These are phyloP conservation scores for Nomada hirtipes DNA, from an alignment of 2,888 invertebrate genomes.

Conservation along the genomic window DNA sequence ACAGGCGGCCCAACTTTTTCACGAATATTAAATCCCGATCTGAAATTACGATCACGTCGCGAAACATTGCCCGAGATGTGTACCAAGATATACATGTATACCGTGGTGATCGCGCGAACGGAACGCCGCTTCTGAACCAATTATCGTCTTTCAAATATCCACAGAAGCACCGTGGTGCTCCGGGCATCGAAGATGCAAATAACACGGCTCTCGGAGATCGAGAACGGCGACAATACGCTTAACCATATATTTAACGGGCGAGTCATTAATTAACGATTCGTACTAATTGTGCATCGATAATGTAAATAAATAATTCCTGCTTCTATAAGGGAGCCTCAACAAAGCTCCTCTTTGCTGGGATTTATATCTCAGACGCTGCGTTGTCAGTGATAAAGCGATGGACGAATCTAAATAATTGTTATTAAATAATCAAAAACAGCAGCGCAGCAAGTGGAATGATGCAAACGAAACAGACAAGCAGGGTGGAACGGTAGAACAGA, in stretches of 20 bases:
- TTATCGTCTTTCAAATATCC: conserved; percentile 68
- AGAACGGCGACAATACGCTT: conserved; percentile 25
- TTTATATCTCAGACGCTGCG: no score
- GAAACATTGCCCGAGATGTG: conserved; percentile 54
- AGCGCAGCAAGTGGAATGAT: conserved; percentile 42
- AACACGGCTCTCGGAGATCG: conserved; percentile 46
- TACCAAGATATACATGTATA: conserved; percentile 54
- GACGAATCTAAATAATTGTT: background rate
- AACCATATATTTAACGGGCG: conserved; percentile 13
- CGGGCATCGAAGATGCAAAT: conserved; percentile 62
- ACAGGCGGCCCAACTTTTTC: conserved; percentile 53
- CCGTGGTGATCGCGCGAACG: conserved; percentile 66
- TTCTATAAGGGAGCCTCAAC: background rate
- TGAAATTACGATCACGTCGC: conserved; percentile 54
- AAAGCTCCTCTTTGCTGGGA: no score
- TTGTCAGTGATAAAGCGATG: no score
- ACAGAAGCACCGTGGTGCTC: conserved; percentile 50
- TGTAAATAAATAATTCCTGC: background rate
- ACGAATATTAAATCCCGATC: conserved; percentile 67
- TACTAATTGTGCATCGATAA: background rate
- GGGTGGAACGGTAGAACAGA: conserved; percentile 43
- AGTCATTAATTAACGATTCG: conserved; percentile 29
- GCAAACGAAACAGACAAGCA: conserved; percentile 37
- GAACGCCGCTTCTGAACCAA: conserved; percentile 65
- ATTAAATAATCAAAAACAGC: conserved; percentile 20